Conservation (phyloP, 2,113 vertebrate genomes). For the Ophiodon elongatus region DNA sequence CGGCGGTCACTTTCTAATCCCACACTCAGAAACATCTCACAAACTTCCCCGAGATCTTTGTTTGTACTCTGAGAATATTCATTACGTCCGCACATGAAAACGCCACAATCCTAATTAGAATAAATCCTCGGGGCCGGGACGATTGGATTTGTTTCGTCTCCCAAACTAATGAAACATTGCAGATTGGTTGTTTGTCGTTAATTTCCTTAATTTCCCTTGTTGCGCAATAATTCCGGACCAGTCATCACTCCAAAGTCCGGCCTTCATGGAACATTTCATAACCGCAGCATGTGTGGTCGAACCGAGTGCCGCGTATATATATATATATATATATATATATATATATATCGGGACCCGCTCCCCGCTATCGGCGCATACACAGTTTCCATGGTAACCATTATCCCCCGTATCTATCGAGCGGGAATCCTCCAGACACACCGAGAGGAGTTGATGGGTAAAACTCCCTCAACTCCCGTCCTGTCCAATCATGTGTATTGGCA, state of each 20-base stretch:
- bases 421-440: neutral
- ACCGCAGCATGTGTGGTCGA: no score
- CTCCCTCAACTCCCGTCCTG: constrained; percentile 8
- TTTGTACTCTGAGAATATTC: neutral
- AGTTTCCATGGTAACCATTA: constrained; percentile 39
- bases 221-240: neutral
- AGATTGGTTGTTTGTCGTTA: constrained; percentile 15
- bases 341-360: no score
- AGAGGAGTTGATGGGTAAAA: constrained; percentile 20
- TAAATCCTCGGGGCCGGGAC: neutral
- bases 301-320: no score
- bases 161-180: constrained; percentile 27
- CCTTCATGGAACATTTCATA: no score
- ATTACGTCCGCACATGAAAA: constrained; percentile 3
- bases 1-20: neutral
- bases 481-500: constrained; percentile 14
- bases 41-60: neutral
- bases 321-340: no score
- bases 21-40: neutral
- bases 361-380: no score
- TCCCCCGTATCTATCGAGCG: constrained; percentile 16
- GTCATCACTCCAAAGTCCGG: neutral
- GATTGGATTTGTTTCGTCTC: constrained; percentile 13
- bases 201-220: constrained; percentile 13
- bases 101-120: neutral